Percentiles rank a stretch among this genome's conserved stretches.
phyloP scores from a whole-genome alignment of 2,888 invertebrate genomes.

The Parnassius glacialis region DNA sequence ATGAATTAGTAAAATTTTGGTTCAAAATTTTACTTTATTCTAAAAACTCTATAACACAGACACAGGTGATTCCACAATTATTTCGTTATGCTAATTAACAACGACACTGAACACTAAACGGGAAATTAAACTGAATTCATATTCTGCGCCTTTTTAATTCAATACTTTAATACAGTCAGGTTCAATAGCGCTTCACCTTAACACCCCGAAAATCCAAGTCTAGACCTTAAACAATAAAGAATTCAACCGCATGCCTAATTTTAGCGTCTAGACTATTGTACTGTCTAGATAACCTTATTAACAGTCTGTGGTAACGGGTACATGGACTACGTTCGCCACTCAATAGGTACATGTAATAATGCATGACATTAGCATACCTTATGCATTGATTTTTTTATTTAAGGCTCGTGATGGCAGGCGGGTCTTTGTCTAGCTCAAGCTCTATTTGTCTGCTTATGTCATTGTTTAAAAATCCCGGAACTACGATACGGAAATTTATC shows the following conservation, averaged over 20 bases:
- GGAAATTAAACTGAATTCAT: too few species aligned
- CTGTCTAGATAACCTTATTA: slow-evolving; percentile 50
- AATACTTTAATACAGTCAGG: background rate
- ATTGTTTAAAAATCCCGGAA: background rate
- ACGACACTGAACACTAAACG: too few species aligned
- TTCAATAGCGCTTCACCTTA: slow-evolving; percentile 47
- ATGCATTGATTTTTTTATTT: slow-evolving; percentile 28
- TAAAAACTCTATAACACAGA: too few species aligned
- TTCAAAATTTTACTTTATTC: too few species aligned
- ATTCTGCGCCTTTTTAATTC: too few species aligned
- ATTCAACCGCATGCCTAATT: slow-evolving; percentile 54
- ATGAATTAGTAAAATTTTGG: too few species aligned
- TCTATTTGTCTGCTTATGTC: background rate
- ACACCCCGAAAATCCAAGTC: slow-evolving; percentile 41
- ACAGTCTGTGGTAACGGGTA: slow-evolving; percentile 39
- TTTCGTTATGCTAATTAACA: too few species aligned
- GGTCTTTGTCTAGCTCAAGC: background rate
- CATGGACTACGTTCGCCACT: slow-evolving; percentile 12
- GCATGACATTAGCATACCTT: slow-evolving; percentile 29
- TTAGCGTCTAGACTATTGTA: slow-evolving; percentile 43
- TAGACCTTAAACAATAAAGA: slow-evolving; percentile 49
- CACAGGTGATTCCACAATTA: too few species aligned
- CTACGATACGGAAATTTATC: too few species aligned
- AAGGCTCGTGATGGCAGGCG: slow-evolving; percentile 5
- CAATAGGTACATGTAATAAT: slow-evolving; percentile 28